phyloP scores from a whole-genome alignment of 2,113 vertebrate genomes.

The Lutjanus erythropterus region DNA sequence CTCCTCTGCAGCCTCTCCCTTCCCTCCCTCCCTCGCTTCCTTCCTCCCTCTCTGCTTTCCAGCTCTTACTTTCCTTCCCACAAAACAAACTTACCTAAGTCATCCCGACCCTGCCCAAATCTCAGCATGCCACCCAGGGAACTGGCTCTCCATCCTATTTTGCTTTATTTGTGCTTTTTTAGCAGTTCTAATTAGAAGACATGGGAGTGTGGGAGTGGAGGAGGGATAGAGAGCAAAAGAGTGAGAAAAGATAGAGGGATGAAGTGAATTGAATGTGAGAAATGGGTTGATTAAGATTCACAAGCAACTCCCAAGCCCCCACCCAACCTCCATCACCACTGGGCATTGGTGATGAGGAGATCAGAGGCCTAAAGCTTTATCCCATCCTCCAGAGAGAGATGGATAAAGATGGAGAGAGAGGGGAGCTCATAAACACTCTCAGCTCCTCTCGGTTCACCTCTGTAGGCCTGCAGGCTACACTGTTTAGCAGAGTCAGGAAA shows the following conservation, averaged over 20 bases:
- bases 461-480: slow-evolving; percentile 26
- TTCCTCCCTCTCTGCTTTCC: neutral
- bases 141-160: slow-evolving; percentile 42
- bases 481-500: slow-evolving; percentile 44
- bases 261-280: slow-evolving; percentile 63
- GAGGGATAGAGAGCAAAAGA: slow-evolving; percentile 4
- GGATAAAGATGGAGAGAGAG: slow-evolving; percentile 25
- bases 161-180: slow-evolving; percentile 71
- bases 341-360: slow-evolving; percentile 68
- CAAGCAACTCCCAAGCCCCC: slow-evolving; percentile 13
- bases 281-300: slow-evolving; percentile 67
- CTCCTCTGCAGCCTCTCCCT: neutral
- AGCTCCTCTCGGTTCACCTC: slow-evolving; percentile 22
- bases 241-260: slow-evolving; percentile 33
- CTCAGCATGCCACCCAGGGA: slow-evolving; percentile 40
- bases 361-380: slow-evolving; percentile 62
- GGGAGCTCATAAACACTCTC: slow-evolving; percentile 34
- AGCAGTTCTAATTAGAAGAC: slow-evolving; percentile 72
- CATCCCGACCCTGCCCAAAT: slow-evolving; percentile 28
- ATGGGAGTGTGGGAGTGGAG: slow-evolving; percentile 5
- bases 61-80: slow-evolving; percentile 1
- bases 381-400: slow-evolving; percentile 43
- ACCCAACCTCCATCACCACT: slow-evolving; percentile 23
- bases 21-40: neutral
- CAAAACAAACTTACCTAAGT: slow-evolving; percentile 23